Conservation (phyloP, 2,797 vertebrate genomes). For the Masticophis lateralis region DNA sequence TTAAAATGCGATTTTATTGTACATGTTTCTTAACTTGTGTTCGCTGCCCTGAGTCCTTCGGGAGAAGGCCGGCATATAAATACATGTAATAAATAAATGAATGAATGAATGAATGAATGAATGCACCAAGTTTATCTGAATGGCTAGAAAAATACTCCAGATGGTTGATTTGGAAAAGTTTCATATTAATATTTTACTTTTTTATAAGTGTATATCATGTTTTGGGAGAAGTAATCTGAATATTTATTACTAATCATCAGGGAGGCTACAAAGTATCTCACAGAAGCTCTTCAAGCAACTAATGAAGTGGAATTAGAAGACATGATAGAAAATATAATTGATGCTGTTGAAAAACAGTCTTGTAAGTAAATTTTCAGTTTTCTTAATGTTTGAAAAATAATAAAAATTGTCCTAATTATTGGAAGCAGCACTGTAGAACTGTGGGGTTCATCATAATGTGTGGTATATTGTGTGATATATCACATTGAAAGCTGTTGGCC, state of each 20-base stretch:
- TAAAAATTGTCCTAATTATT: neutral
- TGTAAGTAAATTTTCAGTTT: conserved; percentile 72
- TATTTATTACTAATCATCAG: conserved; percentile 62
- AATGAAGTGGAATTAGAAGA: conserved; percentile 82
- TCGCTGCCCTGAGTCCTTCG: too few relatives aligned
- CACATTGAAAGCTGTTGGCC: neutral
- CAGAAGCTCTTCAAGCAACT: conserved; percentile 82
- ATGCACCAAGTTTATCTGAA: neutral
- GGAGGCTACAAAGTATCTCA: conserved; percentile 85
- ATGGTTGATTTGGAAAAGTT: too few relatives aligned
- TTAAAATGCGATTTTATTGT: too few relatives aligned
- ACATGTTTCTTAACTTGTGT: too few relatives aligned
- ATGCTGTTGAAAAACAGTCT: conserved; percentile 90
- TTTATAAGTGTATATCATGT: neutral
- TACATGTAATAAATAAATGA: too few relatives aligned
- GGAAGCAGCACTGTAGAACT: neutral
- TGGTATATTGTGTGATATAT: neutral
- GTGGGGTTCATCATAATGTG: neutral
- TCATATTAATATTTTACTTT: neutral
- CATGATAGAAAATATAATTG: conserved; percentile 84
- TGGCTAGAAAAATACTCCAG: neutral
- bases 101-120: too few relatives aligned
- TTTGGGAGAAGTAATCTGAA: neutral
- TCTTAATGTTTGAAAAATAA: neutral
- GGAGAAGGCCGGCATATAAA: too few relatives aligned